phyloP scores from a whole-genome alignment of 2,113 vertebrate genomes.

The Centropus unirufus region DNA sequence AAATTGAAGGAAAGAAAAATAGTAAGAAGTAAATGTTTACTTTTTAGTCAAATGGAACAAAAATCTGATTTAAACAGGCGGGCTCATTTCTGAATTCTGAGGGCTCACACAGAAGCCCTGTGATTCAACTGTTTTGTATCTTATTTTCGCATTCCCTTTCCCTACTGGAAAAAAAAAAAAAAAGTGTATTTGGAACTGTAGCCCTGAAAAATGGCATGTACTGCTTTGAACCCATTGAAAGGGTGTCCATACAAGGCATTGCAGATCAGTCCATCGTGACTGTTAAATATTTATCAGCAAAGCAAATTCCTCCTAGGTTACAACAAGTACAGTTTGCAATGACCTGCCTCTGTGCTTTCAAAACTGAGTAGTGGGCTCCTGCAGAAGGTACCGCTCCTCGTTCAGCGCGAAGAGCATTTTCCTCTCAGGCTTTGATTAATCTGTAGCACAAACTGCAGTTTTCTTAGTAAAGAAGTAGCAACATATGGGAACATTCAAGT shows the following conservation, averaged over 20 bases:
- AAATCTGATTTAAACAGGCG: not conserved
- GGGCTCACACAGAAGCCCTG: not conserved
- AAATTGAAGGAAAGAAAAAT: conserved; percentile 15
- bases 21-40: conserved; percentile 24
- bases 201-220: conserved; percentile 13
- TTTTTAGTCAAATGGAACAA: conserved; percentile 7
- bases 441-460: not conserved
- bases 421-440: not conserved
- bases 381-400: not conserved
- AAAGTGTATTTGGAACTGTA: not conserved
- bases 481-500: conserved; percentile 3
- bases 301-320: conserved; percentile 44
- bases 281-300: conserved; percentile 63
- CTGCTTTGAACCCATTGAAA: conserved; percentile 13
- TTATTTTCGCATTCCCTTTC: conserved; percentile 18
- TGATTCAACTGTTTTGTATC: conserved; percentile 13
- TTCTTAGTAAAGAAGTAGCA: not conserved
- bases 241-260: conserved; percentile 24
- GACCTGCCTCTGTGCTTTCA: not conserved
- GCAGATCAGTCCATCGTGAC: not conserved
- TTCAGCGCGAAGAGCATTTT: not conserved
- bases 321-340: conserved; percentile 50
- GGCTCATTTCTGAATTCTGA: not conserved
- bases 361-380: conserved; percentile 19
- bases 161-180: not conserved